Evolutionary conservation across 2,888 invertebrate species (phyloP).

Genomic region (Microdon myrmicae): DNA sequence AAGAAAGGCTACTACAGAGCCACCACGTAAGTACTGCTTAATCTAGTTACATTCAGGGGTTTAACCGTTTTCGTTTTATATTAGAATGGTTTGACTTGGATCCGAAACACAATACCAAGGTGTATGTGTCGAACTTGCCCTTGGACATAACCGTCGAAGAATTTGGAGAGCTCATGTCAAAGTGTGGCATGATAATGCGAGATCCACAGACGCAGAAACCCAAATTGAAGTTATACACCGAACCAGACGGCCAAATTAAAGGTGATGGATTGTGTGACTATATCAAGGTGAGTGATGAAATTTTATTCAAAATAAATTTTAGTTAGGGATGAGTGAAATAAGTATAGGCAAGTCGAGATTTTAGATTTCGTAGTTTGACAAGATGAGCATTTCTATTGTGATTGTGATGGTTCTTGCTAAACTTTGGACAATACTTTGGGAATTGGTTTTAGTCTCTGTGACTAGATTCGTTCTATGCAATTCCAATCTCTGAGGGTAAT

Average conservation of each 20-base stretch:
- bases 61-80: neutral
- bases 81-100: constrained; percentile 93
- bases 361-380: constrained; percentile 3
- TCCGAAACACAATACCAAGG: constrained; percentile 89
- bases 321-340: neutral
- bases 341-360: constrained; percentile 8
- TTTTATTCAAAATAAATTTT: constrained; percentile 7
- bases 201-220: constrained; percentile 82
- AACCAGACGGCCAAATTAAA: constrained; percentile 83
- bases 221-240: constrained; percentile 92
- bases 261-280: constrained; percentile 97
- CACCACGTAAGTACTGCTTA: constrained; percentile 62
- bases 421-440: too few species aligned
- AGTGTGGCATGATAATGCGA: constrained; percentile 94
- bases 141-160: constrained; percentile 87
- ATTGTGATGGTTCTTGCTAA: neutral
- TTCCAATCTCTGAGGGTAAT: too few species aligned
- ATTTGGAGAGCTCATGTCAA: constrained; percentile 91
- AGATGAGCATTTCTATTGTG: neutral
- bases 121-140: constrained; percentile 95
- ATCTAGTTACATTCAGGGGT: constrained; percentile 3
- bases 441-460: too few species aligned
- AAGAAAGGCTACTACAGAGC: constrained; percentile 69
- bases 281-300: constrained; percentile 81
- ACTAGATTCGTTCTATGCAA: too few species aligned